Percentiles rank a stretch among this genome's conserved stretches.
phyloP scores from a whole-genome alignment of 2,888 invertebrate genomes.

The Amphipoea oculea region DNA sequence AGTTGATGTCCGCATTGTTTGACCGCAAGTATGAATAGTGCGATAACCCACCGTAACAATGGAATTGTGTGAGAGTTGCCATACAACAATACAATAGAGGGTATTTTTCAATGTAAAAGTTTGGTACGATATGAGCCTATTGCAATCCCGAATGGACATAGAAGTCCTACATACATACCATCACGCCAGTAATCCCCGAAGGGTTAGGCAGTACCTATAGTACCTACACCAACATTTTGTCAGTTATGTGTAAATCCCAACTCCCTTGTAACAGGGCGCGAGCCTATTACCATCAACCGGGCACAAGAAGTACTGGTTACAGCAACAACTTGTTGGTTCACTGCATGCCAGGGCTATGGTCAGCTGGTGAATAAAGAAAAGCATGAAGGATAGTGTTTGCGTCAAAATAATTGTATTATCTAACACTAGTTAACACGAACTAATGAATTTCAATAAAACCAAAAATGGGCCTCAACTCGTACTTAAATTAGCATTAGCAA shows the following conservation, averaged over 20 bases:
- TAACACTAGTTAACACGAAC: no score
- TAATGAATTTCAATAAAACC: neutral
- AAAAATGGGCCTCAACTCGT: neutral
- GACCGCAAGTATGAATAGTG: conserved; percentile 58
- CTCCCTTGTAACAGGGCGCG: no score
- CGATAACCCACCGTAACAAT: conserved; percentile 58
- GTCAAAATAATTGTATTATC: neutral
- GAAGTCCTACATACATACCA: neutral
- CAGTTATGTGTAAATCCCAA: no score
- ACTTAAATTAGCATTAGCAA: no score
- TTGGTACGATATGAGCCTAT: conserved; percentile 28
- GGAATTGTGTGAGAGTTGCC: conserved; percentile 37
- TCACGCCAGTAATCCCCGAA: neutral
- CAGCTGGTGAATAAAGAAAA: neutral
- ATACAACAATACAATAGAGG: conserved; percentile 46
- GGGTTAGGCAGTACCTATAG: no score
- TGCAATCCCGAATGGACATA: conserved; percentile 22
- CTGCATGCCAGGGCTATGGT: no score
- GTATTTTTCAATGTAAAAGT: conserved; percentile 42
- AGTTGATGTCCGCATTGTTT: conserved; percentile 69
- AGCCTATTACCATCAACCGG: no score
- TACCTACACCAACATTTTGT: no score
- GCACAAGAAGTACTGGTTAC: neutral
- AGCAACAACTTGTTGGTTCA: neutral
- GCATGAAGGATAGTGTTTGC: neutral